Evolutionary conservation across 1,140 invertebrate species (phyloP), one percentile per base, ranked within the genome.

Genomic region (Diabrotica undecimpunctata): DNA sequence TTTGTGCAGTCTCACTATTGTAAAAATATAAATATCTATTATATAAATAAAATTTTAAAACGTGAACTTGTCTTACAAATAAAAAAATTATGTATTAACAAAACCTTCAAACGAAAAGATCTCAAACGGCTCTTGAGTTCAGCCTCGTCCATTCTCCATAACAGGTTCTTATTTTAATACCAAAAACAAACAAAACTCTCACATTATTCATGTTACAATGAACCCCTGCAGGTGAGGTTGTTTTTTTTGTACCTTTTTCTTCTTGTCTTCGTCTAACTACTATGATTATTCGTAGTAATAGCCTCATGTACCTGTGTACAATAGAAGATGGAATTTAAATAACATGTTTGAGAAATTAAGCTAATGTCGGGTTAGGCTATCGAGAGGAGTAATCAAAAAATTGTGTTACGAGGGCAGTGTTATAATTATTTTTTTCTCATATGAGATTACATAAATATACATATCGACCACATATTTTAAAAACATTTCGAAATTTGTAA

Each of bases 201-300:
- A 38, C 54, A 57, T 46, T 62, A 64, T 67, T 52, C 41, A 64
- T 55, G 63, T 65, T 65, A 65, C 66, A 62, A 68, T 68, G 66
- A 68, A 65, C 66, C 41, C 60, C 59, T 65, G 51, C 66, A 68
- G 66, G 63, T 56, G 56, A 61, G 37, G 64, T 58, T 64, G 46
- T 62, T 68, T 68, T 57, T 25, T n/a, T n/a, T n/a, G n/a, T 25
- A 37, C 38, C 38, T 69, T 67, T 58, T 14, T 61, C 8, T 61
- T 58, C 56, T 61, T 39, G 13, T 25, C 41, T 25, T 50, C 39
- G 41, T 51, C 54, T 61, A 67, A 70, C 61, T 67, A 70, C 66
- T 70, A 70, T 70, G 68, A 72, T 72, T 72, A 67, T 67, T 70
- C 68, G 59, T 70, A 63, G 64, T 71, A 72, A 74, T 72, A 63